Base-by-base conservation (phyloP, 1,140 invertebrate genomes). In the Pararge aegeria region DNA sequence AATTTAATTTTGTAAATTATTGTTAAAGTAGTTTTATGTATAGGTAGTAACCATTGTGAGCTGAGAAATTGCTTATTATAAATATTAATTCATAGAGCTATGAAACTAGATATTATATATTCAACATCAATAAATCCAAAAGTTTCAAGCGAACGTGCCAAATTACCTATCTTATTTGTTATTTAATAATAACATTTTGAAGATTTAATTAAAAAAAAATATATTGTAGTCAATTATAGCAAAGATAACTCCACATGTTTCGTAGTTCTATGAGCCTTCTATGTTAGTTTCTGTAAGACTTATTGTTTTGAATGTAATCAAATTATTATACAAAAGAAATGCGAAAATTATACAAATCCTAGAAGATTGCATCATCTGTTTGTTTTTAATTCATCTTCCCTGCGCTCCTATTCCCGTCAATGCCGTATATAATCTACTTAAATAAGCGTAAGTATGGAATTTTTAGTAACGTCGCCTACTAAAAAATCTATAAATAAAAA, bases 271-370 rank as follows among this genome's bases (percentile, higher is more conserved):
- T 61, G 64, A 66, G 19, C 10, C 19, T 59, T 51, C 29, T 64
- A 52, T 57, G 55, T 71, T 68, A 71, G 69, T 78, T 73, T 76
- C 62, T 70, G 66, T 64, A 78, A 79, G 67, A 75, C 59, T 75
- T 49, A 61, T 77, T 83, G 72, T 83, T 80, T 80, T 80, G 42
- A 75, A 69, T 81, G 75, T 80, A 80, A 80, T 61, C 73, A 42
- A 69, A 68, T 69, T 64, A 67, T 69, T 78, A 78, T 78, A 77
- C 72, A 77, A 69, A 62, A 65, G 61, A 67, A 66, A 64, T 24
- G 24, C 24, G 64, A 68, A 71, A 80, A 80, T 61, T 78, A 78
- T 81, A 81, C 69, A 83, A 80, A 68, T 80, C 67, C 75, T 80
- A 81, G 78, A 66, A 69, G 58, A 76, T 80, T 75, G 80, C 80